Evolutionary conservation across 2,888 invertebrate species (phyloP).

Genomic region (Hartigia nigra): DNA sequence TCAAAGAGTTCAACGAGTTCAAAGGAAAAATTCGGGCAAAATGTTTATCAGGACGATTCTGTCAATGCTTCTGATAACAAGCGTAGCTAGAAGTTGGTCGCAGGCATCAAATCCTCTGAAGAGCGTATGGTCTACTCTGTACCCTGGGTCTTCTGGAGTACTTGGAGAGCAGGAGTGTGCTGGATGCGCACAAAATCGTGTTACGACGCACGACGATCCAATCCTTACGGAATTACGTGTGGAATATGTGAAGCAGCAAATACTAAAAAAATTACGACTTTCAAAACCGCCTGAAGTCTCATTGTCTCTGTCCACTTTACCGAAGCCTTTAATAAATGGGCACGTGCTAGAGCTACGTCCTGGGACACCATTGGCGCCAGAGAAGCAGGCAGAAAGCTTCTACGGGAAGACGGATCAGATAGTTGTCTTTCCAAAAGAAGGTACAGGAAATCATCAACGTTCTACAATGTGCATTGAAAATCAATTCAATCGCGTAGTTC

Average conservation of each 20-base stretch:
- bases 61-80: background rate
- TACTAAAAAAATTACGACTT: conserved; percentile 81
- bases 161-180: conserved; percentile 37
- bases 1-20: background rate
- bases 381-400: conserved; percentile 78
- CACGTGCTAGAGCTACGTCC: conserved; percentile 70
- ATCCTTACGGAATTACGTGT: conserved; percentile 76
- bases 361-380: conserved; percentile 70
- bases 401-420: conserved; percentile 88
- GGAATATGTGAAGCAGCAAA: conserved; percentile 87
- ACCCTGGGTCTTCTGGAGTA: conserved; percentile 26
- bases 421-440: conserved; percentile 83
- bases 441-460: conserved; percentile 60
- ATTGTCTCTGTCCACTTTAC: conserved; percentile 73
- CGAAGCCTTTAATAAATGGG: conserved; percentile 81
- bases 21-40: background rate
- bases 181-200: conserved; percentile 50
- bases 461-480: conserved; percentile 38
- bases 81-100: conserved; percentile 36
- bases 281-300: conserved; percentile 79
- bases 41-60: background rate
- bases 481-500: background rate
- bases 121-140: conserved; percentile 52
- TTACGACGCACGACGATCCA: conserved; percentile 53
- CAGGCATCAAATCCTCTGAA: conserved; percentile 50